phyloP scores from a whole-genome alignment of 2,888 invertebrate genomes.

The Eubasilissa splendida region DNA sequence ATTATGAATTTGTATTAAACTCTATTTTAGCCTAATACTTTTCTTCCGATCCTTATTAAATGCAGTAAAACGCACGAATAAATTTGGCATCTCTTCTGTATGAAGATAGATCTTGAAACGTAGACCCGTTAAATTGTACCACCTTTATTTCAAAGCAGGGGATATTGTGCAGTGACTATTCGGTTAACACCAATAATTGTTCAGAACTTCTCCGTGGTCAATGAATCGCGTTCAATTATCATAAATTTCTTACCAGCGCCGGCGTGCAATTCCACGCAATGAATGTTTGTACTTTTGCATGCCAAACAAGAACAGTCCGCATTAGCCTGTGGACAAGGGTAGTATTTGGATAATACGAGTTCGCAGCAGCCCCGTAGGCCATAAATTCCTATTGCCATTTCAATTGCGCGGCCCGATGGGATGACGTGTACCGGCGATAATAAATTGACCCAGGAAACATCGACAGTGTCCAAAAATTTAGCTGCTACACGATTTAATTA shows the following conservation, averaged over 20 bases:
- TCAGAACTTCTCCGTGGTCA: background rate
- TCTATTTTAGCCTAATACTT: too few relatives aligned
- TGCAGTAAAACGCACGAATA: too few relatives aligned
- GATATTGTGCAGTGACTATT: too few relatives aligned
- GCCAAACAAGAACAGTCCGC: conserved; percentile 27
- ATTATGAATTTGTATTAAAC: too few relatives aligned
- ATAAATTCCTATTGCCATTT: conserved; percentile 51
- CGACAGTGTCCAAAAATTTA: conserved; percentile 28
- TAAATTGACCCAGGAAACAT: conserved; percentile 33
- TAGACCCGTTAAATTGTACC: too few relatives aligned
- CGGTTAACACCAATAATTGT: too few relatives aligned
- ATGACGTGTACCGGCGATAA: conserved; percentile 31
- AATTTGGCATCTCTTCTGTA: too few relatives aligned
- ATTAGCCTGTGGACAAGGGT: conserved; percentile 31
- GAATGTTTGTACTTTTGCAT: conserved; percentile 23
- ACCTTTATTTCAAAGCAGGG: too few relatives aligned
- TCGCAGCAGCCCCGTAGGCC: conserved; percentile 46
- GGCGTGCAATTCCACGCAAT: conserved; percentile 6
- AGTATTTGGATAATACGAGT: conserved; percentile 40
- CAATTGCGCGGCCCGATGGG: conserved; percentile 42
- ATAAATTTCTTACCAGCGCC: conserved; percentile 34
- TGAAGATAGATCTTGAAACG: too few relatives aligned
- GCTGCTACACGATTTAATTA: conserved; percentile 29
- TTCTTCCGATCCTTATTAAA: too few relatives aligned
- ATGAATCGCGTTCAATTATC: conserved; percentile 19